Base-by-base conservation (phyloP, 1,140 invertebrate genomes). In the Drosophila azteca region DNA sequence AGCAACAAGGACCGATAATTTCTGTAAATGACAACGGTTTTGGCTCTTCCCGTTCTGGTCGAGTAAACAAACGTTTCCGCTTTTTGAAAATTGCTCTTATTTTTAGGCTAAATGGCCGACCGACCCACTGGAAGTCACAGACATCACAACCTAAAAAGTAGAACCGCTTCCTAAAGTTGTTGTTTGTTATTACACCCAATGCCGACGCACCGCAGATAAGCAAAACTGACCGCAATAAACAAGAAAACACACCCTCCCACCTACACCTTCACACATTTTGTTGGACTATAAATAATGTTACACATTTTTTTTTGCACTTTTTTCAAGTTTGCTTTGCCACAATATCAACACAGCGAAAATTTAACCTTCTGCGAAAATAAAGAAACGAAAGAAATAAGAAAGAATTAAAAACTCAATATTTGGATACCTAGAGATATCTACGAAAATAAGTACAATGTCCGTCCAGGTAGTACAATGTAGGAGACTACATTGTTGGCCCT, bases 1-100 rank as follows among this genome's bases (percentile, higher is more conserved):
- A 4, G 3, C 35, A 11, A 11, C 9, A 8, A 3, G 35, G 0
- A 35, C 31, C 8, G 31, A 35, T 9, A 35, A 8, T 39, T 57
- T 22, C 71, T 13, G 59, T 26, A 72, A 69, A 63, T 51, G 67
- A 58, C 29, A 5, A 26, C 51, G 55, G 53, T 29, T 31, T 22
- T 67, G 48, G 52, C 62, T 24, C 55, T 85, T 85, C 77, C 77
- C 64, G 59, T 73, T 76, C 58, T 64, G 72, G 63, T 63, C 62
- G 50, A 67, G 71, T 75, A 69, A 69, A 77, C 75, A 87, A 87
- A 66, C 82, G 84, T 80, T 87, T 84, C 82, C 81, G 82, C 61
- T 81, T 81, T 74, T 87, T 77, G 87, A 87, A 80, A 87, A 84
- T 87, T 87, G 82, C 73, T 84, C 45, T 71, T 64, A 80, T 79